A percentile compares a stretch with the other conserved stretches of the same genome.
These are phyloP conservation scores for Chirona hameri DNA, from an alignment of 2,888 invertebrate species.

Conservation along the genomic window DNA sequence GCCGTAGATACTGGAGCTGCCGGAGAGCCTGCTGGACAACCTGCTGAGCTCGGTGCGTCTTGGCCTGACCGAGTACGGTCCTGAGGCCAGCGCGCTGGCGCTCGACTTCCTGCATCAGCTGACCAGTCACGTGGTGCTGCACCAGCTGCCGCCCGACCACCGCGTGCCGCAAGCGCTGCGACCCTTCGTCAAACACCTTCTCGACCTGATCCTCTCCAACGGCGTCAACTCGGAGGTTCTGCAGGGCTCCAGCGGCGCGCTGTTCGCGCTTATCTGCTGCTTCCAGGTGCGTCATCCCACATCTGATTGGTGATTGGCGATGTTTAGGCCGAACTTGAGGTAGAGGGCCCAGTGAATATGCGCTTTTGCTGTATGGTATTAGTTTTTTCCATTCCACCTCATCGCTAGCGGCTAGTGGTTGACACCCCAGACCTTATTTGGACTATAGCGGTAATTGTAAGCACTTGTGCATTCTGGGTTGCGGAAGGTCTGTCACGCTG, in stretches of 20 bases:
- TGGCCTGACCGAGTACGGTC: constrained; percentile 58
- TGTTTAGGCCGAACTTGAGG: no score
- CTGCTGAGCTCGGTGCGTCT: constrained; percentile 58
- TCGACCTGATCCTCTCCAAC: constrained; percentile 62
- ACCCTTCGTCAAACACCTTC: constrained; percentile 56
- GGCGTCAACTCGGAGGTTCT: constrained; percentile 62
- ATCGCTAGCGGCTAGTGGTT: no score
- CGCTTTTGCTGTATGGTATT: no score
- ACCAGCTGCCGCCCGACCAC: constrained; percentile 43
- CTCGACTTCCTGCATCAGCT: constrained; percentile 58
- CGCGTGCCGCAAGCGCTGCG: constrained; percentile 49
- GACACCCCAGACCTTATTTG: no score
- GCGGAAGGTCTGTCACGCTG: no score
- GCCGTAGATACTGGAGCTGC: constrained; percentile 45
- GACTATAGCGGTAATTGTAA: no score
- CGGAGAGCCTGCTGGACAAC: constrained; percentile 53
- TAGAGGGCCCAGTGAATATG: no score
- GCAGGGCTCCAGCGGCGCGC: constrained; percentile 56
- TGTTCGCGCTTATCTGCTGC: constrained; percentile 64
- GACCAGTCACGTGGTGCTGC: constrained; percentile 51
- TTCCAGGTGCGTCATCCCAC: background rate
- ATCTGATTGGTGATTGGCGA: no score
- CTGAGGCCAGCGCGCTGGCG: constrained; percentile 56
- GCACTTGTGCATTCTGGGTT: no score
- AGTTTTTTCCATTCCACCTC: no score